Evolutionary conservation across 2,888 invertebrate species (phyloP), one percentile per base, ranked within the genome.

Genomic region (Dolichomitus sp.): DNA sequence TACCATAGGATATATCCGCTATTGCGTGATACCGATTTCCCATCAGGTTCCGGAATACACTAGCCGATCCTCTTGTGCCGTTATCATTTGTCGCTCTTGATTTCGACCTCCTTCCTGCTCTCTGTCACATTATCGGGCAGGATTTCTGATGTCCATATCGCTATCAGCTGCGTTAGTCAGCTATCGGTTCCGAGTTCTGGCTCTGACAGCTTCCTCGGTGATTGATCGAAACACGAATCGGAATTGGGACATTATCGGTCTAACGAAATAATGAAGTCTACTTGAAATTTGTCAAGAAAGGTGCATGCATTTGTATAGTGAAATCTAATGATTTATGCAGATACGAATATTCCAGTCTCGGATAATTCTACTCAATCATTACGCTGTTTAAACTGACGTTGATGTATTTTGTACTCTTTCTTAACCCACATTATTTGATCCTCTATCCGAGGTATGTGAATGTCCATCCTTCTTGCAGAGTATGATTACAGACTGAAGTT

Each of bases 21-120:
- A 59, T 77, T 59, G 63, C 54, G 57, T 50, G 66, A 75, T 82
- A 82, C 70, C 70, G 82, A 83, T 79, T 72, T 78, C 70, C 70
- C 45, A 61, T 66, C 42, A 37, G 69, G 70, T 59, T 70, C 50
- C 33, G 37, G 45, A 61, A 61, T 63, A 12, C 57, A 30, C n/a
- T 40, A 50, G 37, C 48, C 65, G 57, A 40, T 57, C 63, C 17
- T 42, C 12, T 66, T 50, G 40, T 66, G 65, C 59, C 79, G 79
- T 79, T 83, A 79, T 83, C 79, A 45, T 75, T 75, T 79, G 79
- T 79, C 75, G 75, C 75, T 70, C 79, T 61, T 79, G 70, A 79
- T 83, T 59, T 61, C 61, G 48, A 66, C 52, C 79, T 75, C 74
- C 82, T 78, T 37, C 33, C 66, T 72, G 2, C 72, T 42, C 27